phyloP scores from a whole-genome alignment of 2,888 invertebrate genomes.

The Girardia tigrina region DNA sequence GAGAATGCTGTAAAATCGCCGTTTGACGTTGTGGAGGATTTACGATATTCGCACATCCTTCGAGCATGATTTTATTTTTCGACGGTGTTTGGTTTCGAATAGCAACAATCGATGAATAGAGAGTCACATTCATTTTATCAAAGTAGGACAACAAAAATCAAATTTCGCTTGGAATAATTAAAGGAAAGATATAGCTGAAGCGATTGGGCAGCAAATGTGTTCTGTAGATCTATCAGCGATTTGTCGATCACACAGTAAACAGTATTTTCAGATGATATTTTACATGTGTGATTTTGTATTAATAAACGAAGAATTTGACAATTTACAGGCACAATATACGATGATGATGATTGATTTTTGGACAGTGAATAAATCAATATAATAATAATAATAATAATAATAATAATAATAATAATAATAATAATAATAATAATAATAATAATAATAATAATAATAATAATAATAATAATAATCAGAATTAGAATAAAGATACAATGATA shows the following conservation, averaged over 20 bases:
- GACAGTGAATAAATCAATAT: not conserved
- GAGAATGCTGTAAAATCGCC: not conserved
- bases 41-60: not conserved
- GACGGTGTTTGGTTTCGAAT: too few relatives aligned
- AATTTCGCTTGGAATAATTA: not conserved
- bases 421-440: too few relatives aligned
- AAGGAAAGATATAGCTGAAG: not conserved
- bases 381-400: too few relatives aligned
- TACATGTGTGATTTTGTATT: not conserved
- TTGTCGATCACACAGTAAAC: not conserved
- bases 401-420: too few relatives aligned
- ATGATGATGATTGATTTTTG: not conserved
- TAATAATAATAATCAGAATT: too few relatives aligned
- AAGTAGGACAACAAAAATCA: too few relatives aligned
- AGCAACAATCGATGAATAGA: too few relatives aligned
- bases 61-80: too few relatives aligned
- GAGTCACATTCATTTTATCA: too few relatives aligned
- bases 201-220: not conserved
- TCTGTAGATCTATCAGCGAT: not conserved
- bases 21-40: not conserved
- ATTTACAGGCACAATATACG: not conserved
- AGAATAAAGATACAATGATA: too few relatives aligned
- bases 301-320: not conserved
- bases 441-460: too few relatives aligned
- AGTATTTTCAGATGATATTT: not conserved